Percentiles rank a stretch among this genome's conserved stretches.
These are phyloP conservation scores for Aplodontia rufa DNA, from an alignment of 2,113 vertebrate genomes.

Conservation along the genomic window DNA sequence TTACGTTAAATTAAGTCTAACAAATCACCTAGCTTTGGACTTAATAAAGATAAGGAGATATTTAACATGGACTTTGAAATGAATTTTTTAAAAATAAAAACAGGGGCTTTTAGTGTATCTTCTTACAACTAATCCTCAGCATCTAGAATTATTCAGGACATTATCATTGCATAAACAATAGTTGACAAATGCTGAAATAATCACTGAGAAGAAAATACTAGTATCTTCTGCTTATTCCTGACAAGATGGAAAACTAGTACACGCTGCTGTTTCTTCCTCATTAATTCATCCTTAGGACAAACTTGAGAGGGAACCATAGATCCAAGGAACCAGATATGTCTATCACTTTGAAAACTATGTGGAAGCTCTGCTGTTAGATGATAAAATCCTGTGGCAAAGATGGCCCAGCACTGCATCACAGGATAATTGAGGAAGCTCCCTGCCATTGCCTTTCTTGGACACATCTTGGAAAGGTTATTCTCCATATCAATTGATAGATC, in stretches of 20 bases:
- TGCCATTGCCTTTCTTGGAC: neutral
- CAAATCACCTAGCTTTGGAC: neutral
- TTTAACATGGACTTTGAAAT: neutral
- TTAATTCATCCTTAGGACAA: neutral
- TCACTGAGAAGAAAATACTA: neutral
- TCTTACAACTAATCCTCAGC: neutral
- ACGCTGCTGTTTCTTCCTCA: neutral
- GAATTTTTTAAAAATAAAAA: neutral
- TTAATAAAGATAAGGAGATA: neutral
- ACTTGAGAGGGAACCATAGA: neutral
- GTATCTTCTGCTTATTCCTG: neutral
- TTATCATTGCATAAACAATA: neutral
- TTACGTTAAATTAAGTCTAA: neutral
- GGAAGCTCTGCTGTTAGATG: neutral
- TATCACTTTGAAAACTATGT: neutral
- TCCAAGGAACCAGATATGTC: neutral
- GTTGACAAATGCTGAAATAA: neutral
- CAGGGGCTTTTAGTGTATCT: neutral
- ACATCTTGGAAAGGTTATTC: neutral
- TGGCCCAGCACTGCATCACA: neutral
- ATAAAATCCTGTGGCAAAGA: neutral
- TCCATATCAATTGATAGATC: neutral
- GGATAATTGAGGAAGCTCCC: neutral
- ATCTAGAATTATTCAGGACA: neutral
- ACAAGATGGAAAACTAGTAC: neutral